Evolutionary conservation across 1,140 invertebrate genomes (phyloP), one percentile per base, ranked within the genome.

Genomic region (Eurosta solidaginis): DNA sequence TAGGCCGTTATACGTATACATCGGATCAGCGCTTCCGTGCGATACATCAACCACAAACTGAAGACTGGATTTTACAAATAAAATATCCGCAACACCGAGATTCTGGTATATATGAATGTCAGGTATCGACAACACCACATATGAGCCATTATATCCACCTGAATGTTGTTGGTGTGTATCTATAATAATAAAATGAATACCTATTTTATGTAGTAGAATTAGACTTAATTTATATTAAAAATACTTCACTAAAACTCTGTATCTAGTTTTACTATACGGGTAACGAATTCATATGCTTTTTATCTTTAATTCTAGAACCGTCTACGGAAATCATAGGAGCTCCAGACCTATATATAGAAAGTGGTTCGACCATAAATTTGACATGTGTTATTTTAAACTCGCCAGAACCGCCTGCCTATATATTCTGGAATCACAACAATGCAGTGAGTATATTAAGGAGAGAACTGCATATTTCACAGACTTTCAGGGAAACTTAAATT

Each of bases 361-460:
- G 94, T 78, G 96, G 95, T 73, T 96, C 95, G 85, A 96, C 95
- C 82, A 97, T 97, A 88, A 97, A 97, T 89, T 90, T 97, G 79
- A 97, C 96, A 52, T 97, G 96, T 88, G 92, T 96, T 77, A 95
- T 97, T 78, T 89, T 94, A 73, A 94, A 95, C 85, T 96, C 94
- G 83, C 96, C 96, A 17, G 95, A 97, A 85, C 95, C 95, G 76
- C 96, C 96, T 45, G 94, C 94, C 52, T 97, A 95, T 88, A 96
- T 97, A 85, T 96, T 96, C 89, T 97, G 95, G 95, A 96, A 96
- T 90, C 94, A 96, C 88, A 95, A 96, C 88, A 92, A 95, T 87
- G 94, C 93, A 84, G 95, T 96, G 90, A 94, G 87, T 88, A 45
- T 17, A 1, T 17, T 40, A n/a, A n/a, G n/a, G n/a, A n/a, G n/a